Conservation (phyloP, 2,888 invertebrate genomes). For the Drosophila longiperda region DNA sequence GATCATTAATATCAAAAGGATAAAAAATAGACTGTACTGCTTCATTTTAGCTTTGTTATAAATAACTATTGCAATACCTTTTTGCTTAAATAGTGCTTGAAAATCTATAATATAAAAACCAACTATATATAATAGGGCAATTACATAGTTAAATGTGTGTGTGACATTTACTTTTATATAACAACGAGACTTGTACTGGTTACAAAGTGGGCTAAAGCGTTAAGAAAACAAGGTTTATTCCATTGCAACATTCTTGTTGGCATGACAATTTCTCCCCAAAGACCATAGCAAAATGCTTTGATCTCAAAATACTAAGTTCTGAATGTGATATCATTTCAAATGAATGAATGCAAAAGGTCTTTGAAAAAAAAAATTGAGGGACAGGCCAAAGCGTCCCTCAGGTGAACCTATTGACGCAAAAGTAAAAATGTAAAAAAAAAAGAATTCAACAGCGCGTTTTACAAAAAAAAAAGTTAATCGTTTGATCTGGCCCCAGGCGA, state of each 20-base stretch:
- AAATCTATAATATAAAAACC: no score
- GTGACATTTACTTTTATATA: not conserved
- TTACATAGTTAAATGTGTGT: not conserved
- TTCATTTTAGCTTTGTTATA: no score
- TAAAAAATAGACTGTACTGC: no score
- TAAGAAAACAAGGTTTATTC: not conserved
- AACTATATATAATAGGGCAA: no score
- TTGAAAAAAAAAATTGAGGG: not conserved
- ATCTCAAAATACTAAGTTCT: constrained; percentile 31
- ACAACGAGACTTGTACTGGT: not conserved
- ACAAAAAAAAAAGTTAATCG: constrained; percentile 37
- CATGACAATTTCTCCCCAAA: constrained; percentile 6
- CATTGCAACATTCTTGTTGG: not conserved
- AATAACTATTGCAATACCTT: not conserved
- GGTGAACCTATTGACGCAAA: not conserved
- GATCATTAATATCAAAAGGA: no score
- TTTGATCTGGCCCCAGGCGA: constrained; percentile 68
- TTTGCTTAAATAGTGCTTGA: no score
- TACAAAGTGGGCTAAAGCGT: not conserved
- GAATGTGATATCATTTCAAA: constrained; percentile 15
- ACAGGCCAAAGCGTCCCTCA: constrained; percentile 1
- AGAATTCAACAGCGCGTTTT: constrained; percentile 2
- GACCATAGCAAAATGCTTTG: constrained; percentile 35
- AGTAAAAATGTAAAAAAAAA: not conserved
- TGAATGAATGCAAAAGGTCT: constrained; percentile 6